Base-by-base conservation (phyloP, 2,113 vertebrate genomes). In the Hippocampus mohnikei region DNA sequence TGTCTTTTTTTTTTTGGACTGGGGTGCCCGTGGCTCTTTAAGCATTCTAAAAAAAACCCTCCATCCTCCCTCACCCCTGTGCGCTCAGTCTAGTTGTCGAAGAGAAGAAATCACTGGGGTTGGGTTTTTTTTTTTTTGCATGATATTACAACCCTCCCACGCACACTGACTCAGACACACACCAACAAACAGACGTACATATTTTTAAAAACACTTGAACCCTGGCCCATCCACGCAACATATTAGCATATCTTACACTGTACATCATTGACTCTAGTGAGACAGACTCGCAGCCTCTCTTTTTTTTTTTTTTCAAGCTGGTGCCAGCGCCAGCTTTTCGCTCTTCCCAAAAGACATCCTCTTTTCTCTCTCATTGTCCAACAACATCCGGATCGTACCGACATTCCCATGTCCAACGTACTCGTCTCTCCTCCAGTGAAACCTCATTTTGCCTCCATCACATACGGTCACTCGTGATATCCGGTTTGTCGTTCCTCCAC, bases 261-360 rank as follows among this genome's bases (percentile, higher is more conserved):
- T 89, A 88, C 89, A 89, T 67, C 6, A 88, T 84, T 84, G 81
- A 88, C 77, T 83, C 40, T 67, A 74, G 67, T 75, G 67, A 46
- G 52, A 83, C 80, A 83, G 83, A 73, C 55, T 60, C 56, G 73
- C 84, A 84, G 58, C 58, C 58, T 60, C 27, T 53, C 23, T 55
- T 37, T 16, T 61, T 61, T 61, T 37, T 37, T 37, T 37, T 40
- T 8, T 55, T 55, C 27, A 61, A 79, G 85, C 91, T 92, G 93
- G 92, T 72, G 83, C 92, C 91, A 91, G 94, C 93, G 3, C 94
- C 94, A 95, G 94, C 86, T 75, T 90, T 87, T 60, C 15, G 59
- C 40, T 86, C 68, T 79, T 79, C 11, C 66, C 23, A 48, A 70
- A 74, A 69, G 27, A 65, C 63, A 27, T 65, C 63, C 41, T 41